Evolutionary conservation across 2,113 vertebrate species (phyloP).

Genomic region (Scophthalmus maximus): DNA sequence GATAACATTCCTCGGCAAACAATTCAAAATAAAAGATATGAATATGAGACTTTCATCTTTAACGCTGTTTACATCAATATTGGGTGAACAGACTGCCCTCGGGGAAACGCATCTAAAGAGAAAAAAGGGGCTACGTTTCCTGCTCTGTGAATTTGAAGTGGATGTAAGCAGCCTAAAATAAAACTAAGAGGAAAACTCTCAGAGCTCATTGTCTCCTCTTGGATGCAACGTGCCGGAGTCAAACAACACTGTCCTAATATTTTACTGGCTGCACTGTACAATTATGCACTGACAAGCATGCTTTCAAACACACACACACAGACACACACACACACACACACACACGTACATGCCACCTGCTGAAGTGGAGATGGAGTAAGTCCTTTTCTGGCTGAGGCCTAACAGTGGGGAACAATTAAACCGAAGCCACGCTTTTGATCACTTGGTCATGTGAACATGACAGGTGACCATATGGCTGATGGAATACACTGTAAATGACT

Average conservation of each 20-base stretch:
- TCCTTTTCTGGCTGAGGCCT: constrained; percentile 84
- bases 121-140: not conserved
- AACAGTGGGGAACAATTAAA: constrained; percentile 94
- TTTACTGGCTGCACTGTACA: constrained; percentile 38
- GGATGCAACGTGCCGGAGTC: not conserved
- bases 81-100: constrained; percentile 1
- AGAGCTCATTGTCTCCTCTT: constrained; percentile 9
- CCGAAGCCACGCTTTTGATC: constrained; percentile 93
- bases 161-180: constrained; percentile 8
- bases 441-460: constrained; percentile 91
- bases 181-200: constrained; percentile 3
- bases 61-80: not conserved
- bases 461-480: constrained; percentile 93
- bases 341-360: constrained; percentile 84
- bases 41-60: constrained; percentile 1
- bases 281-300: constrained; percentile 40
- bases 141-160: not conserved
- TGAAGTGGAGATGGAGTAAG: constrained; percentile 93
- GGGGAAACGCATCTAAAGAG: not conserved
- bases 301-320: constrained; percentile 19
- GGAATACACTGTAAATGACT: constrained; percentile 80
- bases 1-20: not conserved
- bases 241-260: constrained; percentile 31
- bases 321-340: constrained; percentile 54
- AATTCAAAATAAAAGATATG: not conserved